A percentile compares a stretch with the other conserved stretches of the same genome.
Evolutionary conservation across 1,140 invertebrate species (phyloP).

Genomic region (Drosophila athabasca): DNA sequence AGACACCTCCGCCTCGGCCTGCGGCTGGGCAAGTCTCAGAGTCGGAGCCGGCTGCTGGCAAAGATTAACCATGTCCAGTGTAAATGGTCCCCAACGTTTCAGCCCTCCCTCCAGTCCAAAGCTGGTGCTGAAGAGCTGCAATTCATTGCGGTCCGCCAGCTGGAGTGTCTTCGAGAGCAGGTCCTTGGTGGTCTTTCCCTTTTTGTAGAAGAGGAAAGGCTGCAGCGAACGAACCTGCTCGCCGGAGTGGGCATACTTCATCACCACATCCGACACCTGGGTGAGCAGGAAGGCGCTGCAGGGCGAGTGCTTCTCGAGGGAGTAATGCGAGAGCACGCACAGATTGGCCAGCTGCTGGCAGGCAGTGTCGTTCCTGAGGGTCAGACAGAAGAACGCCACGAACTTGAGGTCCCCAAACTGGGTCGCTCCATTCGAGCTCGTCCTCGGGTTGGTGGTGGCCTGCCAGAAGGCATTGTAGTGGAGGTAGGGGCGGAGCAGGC

Average conservation of each 20-base stretch:
- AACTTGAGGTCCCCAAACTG: constrained; percentile 80
- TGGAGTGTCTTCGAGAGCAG: constrained; percentile 57
- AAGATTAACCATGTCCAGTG: constrained; percentile 84
- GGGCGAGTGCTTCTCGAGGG: constrained; percentile 84
- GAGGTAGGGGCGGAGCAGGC: constrained; percentile 68
- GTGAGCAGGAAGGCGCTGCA: constrained; percentile 85
- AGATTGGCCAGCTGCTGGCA: constrained; percentile 90
- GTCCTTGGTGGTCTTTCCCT: constrained; percentile 85
- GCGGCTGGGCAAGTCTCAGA: constrained; percentile 25
- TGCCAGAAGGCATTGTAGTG: constrained; percentile 78
- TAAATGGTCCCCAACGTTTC: constrained; percentile 83
- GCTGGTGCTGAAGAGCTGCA: constrained; percentile 77
- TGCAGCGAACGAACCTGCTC: constrained; percentile 84
- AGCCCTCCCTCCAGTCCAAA: constrained; percentile 67
- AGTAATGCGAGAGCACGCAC: constrained; percentile 86
- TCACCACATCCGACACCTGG: constrained; percentile 78
- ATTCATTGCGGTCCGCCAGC: constrained; percentile 27
- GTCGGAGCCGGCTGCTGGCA: constrained; percentile 55
- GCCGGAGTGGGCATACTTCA: constrained; percentile 76
- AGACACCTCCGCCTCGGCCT: constrained; percentile 61
- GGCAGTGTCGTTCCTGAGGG: constrained; percentile 75
- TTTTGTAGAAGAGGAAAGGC: constrained; percentile 84
- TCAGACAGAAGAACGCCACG: constrained; percentile 78
- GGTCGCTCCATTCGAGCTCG: background rate
- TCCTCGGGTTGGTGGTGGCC: constrained; percentile 23